Percentiles rank a stretch among this genome's conserved stretches.
Conservation (phyloP, 2,888 invertebrate species). For the Didymodactylos carnosus region DNA sequence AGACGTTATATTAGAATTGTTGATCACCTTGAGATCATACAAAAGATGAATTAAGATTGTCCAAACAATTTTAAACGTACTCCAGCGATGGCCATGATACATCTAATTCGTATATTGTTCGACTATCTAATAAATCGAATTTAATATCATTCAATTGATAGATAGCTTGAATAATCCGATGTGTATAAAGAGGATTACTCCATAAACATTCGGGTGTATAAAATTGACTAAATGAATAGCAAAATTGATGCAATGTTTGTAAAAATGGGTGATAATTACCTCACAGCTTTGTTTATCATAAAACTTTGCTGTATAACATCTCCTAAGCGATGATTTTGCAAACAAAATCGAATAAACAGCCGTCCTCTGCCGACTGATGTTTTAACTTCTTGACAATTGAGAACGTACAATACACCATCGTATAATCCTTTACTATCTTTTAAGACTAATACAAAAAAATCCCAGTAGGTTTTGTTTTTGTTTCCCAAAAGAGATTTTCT, state of each 20-base stretch:
- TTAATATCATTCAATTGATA: conserved; percentile 35
- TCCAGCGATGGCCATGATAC: background rate
- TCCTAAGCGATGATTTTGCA: conserved; percentile 34
- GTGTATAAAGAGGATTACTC: conserved; percentile 22
- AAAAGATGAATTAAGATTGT: no score
- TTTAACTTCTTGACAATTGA: conserved; percentile 18
- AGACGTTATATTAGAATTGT: no score
- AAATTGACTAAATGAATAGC: conserved; percentile 26
- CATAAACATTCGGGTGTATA: conserved; percentile 26
- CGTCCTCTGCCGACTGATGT: conserved; percentile 33
- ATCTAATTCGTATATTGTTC: background rate
- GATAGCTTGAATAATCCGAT: conserved; percentile 24
- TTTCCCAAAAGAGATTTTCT: background rate
- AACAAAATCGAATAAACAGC: conserved; percentile 33
- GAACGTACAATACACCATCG: background rate
- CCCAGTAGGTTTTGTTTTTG: background rate
- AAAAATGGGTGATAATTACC: background rate
- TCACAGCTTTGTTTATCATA: conserved; percentile 22
- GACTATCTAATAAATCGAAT: conserved; percentile 31
- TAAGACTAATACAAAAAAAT: background rate
- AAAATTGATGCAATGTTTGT: background rate
- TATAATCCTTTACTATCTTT: background rate
- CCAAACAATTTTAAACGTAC: no score
- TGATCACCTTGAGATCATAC: no score
- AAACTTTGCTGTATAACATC: conserved; percentile 35